Base-by-base conservation (phyloP, 2,888 invertebrate species). In the Ophion slaviceki region DNA sequence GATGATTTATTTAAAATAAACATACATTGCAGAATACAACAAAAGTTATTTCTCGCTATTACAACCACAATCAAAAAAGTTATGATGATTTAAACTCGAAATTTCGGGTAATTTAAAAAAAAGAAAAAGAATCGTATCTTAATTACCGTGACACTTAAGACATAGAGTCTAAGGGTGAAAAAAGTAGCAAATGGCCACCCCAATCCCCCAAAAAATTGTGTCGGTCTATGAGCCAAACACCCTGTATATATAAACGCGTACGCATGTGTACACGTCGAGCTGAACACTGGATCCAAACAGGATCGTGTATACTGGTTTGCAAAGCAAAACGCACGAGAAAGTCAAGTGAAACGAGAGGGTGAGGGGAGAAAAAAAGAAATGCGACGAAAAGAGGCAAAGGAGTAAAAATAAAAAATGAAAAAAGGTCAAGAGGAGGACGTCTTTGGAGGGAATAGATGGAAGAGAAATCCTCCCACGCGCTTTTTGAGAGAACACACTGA, bases 381-480 rank as follows among this genome's bases (percentile, higher is more conserved):
- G 68, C 28, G 74, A 66, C 79, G 87, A 77, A 82, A 85, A 81
- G 61, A 75, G 76, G 61, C 68, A 45, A 79, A 78, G 66, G 70
- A 88, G 75, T 62, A 75, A 86, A 87, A 85, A 86, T 85, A 76
- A 74, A 83, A 87, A 87, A 88, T 84, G 24, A 57, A 75, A 68
- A 74, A 75, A 57, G 64, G 67, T 57, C 47, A 67, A 84, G 80
- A 86, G 75, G 76, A 64, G 40, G 68, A 67, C 61, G 66, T 61
- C 77, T 79, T 77, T 61, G 64, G 77, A 66, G 80, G 80, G 80
- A 74, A 81, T 80, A 77, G 68, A 89, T 88, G 87, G 89, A 89
- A 86, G 87, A 89, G 87, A 89, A 91, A 92, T 92, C 91, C 92
- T 92, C 91, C 92, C 92, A 92, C 92, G 91, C 92, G 88, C 88